phyloP scores from a whole-genome alignment of 1,140 invertebrate genomes.

The Zaprionus africanus region DNA sequence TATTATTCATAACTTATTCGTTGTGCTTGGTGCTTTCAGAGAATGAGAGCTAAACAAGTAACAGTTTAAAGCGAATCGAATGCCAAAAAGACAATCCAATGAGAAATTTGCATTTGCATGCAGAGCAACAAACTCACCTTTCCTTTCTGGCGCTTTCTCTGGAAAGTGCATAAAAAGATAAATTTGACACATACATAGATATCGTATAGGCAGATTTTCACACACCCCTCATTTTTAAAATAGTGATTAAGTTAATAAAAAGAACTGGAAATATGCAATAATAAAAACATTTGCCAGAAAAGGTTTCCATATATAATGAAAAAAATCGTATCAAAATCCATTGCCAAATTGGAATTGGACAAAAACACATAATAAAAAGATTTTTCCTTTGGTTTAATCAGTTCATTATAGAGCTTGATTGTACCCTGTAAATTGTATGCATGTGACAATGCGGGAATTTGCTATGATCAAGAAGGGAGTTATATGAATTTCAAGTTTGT shows the following conservation, averaged over 20 bases:
- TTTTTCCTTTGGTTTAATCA: constrained; percentile 26
- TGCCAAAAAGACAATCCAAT: constrained; percentile 37
- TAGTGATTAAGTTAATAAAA: background rate
- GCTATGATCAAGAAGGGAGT: background rate
- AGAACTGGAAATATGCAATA: background rate
- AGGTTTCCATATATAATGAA: background rate
- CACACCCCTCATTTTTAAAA: background rate
- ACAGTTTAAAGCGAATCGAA: background rate
- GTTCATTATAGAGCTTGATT: constrained; percentile 10
- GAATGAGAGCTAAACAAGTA: background rate
- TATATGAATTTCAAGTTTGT: too few relatives aligned
- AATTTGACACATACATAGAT: background rate
- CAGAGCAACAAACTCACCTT: constrained; percentile 1
- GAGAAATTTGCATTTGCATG: constrained; percentile 42
- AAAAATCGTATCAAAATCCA: background rate
- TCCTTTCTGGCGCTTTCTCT: background rate
- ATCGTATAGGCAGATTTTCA: background rate
- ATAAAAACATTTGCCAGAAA: background rate
- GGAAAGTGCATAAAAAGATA: background rate
- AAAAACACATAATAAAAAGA: constrained; percentile 25
- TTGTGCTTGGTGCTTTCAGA: background rate
- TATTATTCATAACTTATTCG: background rate
- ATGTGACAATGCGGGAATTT: background rate
- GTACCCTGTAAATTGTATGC: constrained; percentile 6
- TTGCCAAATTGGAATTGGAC: background rate